These are phyloP conservation scores for Lateolabrax maculatus DNA, from an alignment of 2,797 vertebrate species.

Conservation along the genomic window DNA sequence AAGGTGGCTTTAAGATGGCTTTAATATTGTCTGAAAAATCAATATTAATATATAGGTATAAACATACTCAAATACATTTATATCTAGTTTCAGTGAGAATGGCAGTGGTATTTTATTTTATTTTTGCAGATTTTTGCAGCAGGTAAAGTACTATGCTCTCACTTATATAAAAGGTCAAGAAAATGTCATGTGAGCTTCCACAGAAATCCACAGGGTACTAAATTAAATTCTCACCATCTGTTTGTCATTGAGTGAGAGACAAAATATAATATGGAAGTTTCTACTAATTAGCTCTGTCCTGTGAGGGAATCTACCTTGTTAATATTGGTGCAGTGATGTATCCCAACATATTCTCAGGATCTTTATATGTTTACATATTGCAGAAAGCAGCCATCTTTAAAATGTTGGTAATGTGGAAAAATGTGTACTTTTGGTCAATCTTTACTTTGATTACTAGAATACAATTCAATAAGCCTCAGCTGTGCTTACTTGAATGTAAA, in stretches of 20 bases:
- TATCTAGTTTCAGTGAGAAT: not conserved
- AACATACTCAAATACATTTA: not conserved
- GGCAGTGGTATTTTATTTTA: not conserved
- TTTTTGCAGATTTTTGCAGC: not conserved
- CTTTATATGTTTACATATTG: too few species aligned
- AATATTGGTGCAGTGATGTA: not conserved
- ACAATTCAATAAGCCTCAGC: too few species aligned
- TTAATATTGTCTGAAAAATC: not conserved
- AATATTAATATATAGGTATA: not conserved
- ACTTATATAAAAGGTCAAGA: conserved; percentile 8
- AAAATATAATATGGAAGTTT: not conserved
- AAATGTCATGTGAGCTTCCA: conserved; percentile 1
- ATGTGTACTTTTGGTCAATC: too few species aligned
- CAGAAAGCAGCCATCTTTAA: too few species aligned
- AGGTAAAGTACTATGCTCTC: not conserved
- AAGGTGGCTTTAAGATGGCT: not conserved
- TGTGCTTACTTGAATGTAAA: too few species aligned
- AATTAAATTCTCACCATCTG: not conserved
- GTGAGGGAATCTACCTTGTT: not conserved
- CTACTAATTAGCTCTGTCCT: not conserved
- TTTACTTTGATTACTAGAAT: too few species aligned
- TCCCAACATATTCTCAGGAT: not conserved
- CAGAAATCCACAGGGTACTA: not conserved
- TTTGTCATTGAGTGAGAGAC: not conserved
- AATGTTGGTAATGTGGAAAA: not conserved